Base-by-base conservation (phyloP, 2,113 vertebrate genomes). In the Columba livia region DNA sequence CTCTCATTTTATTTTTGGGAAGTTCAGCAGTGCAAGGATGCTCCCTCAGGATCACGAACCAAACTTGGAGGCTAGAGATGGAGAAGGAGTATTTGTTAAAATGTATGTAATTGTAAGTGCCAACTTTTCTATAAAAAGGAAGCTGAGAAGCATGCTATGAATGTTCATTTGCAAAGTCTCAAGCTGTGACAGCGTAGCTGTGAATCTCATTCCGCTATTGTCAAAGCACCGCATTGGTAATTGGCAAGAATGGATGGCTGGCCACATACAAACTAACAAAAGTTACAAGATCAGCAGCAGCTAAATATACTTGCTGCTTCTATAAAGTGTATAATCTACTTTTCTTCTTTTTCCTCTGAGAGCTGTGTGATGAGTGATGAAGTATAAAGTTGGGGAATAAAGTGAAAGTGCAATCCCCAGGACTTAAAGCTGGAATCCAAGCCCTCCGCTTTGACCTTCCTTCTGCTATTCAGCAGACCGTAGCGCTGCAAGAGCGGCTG, bases 111-210 rank as follows among this genome's bases (percentile, higher is more conserved):
- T 92, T 95, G 86, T 61, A 92, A 93, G 80, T 58, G 80, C 88
- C 80, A 94, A 74, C 62, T 89, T 94, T 85, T 94, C 92, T 94
- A 92, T 95, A 93, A 96, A 95, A 97, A 96, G 92, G 90, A 93
- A 92, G 83, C 77, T 50, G 80, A 94, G 94, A 96, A 95, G 85
- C 93, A 78, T 42, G 70, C 83, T 96, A 94, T 69, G 93, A 97
- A 92, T 93, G 96, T 96, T 97, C 96, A 95, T 95, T 96, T 96
- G 84, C 94, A 85, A 96, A 96, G 92, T 81, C 91, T 96, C 96
- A 97, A 96, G 93, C 96, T 97, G 96, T 94, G 96, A 93, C 73
- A 75, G 80, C 1, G 3, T 90, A 95, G 94, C 93, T 93, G 96
- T 85, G 94, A 97, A 96, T 94, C 87, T 96, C 86, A 90, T 95